Evolutionary conservation across 1,140 invertebrate genomes (phyloP), one percentile per base, ranked within the genome.

Genomic region (Drosophila bipectinata): DNA sequence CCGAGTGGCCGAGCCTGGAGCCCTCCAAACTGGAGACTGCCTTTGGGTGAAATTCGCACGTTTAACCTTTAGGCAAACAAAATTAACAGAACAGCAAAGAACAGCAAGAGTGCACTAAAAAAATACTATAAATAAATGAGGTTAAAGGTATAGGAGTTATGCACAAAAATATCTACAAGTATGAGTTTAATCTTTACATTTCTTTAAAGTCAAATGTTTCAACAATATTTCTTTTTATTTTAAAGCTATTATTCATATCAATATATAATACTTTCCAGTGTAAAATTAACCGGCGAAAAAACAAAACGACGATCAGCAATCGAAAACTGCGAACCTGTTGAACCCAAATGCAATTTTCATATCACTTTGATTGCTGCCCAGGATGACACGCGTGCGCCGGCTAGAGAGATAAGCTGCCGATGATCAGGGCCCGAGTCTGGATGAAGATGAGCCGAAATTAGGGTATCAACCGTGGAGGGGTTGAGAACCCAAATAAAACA

Each of bases 341-440:
- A 87, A 88, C 85, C 85, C 80, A 84, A 84, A 79, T 47, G 88
- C 88, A 90, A 90, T 90, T 90, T 90, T 90, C 88, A 84, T 75
- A 90, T 90, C 88, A 90, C 88, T 90, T 90, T 90, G 88, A 90
- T 90, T 90, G 83, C 87, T 90, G 79, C 79, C 76, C 73, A 52
- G 83, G 84, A 88, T 90, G 79, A 90, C 83, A 88, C 79, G 84
- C 83, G 83, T 88, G 79, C 79, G 83, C 83, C 83, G 78, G 61
- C 72, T 75, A 75, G 72, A 66, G 72, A 66, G 72, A 75, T 75
- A 57, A 77, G 57, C 82, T 81, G 81, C 80, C 80, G 72, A 83
- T 82, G 79, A 69, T 76, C 63, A 53, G 47, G 44, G 53, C 57
- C 57, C 56, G 47, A 45, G 52, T 58, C 62, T 53, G 56, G 73